Base-by-base conservation (phyloP, 2,113 vertebrate genomes). In the Lathamus discolor region DNA sequence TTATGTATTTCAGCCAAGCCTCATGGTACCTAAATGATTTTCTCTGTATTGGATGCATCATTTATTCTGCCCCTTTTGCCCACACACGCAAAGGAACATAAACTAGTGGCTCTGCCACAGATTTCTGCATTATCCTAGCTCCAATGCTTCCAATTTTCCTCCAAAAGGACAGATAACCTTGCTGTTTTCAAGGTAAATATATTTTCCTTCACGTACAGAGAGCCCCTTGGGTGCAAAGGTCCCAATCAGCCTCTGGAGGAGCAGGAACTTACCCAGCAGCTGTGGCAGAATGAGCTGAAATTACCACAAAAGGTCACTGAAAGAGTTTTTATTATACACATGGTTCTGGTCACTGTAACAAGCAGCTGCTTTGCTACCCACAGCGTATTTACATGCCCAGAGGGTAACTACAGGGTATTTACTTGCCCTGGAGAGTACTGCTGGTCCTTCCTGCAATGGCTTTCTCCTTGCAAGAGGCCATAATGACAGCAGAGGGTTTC, bases 401-500 rank as follows among this genome's bases (percentile, higher is more conserved):
- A 55, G 55, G 24, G 25, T 28, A 29, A 35, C 49, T 48, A 12
- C 61, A 29, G 39, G 39, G 33, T 68, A 16, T 25, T 62, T 35
- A 24, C 7, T 3, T 52, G 27, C 11, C 35, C 43, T 7, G 35
- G 13, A 44, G 31, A 20, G 14, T 29, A 10, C 23, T 41, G 73
- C 54, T 70, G 41, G 64, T 18, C 25, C 8, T 4, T 74, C 49
- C 49, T 27, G 63, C 57, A 19, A 29, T 6, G 19, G 6, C 4
- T 64, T 61, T 29, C 59, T 48, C n/a, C 80, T 69, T 43, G 7
- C 9, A 62, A 76, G 27, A 59, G 17, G 2, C 23, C 37, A 13
- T 17, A 1, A 0, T 9, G 48, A 2, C 28, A 17, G 4, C 1
- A 28, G 44, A 41, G 23, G 0, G 0, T 35, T 46, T 77, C 69